A percentile compares a stretch with the other conserved stretches of the same genome.
Evolutionary conservation across 2,797 vertebrate species (phyloP).

Genomic region (Alosa sapidissima): DNA sequence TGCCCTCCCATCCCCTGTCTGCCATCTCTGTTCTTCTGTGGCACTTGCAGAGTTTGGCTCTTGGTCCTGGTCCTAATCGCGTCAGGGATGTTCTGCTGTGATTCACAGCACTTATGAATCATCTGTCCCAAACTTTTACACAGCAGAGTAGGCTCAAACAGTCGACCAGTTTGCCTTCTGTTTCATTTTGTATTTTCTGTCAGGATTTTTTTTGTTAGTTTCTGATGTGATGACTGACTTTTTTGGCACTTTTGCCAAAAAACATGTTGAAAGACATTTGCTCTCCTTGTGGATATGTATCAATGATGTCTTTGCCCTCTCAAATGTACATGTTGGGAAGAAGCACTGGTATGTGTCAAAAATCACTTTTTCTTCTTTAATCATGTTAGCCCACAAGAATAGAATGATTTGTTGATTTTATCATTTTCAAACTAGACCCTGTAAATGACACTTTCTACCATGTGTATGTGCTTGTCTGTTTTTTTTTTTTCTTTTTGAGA

Average conservation of each 20-base stretch:
- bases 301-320: background rate
- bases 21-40: background rate
- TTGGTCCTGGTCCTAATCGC: background rate
- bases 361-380: background rate
- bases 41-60: background rate
- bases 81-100: background rate
- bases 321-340: background rate
- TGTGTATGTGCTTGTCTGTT: background rate
- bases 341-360: background rate
- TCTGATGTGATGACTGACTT: background rate
- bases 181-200: background rate
- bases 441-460: background rate
- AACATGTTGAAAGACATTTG: background rate
- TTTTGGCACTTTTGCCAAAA: background rate
- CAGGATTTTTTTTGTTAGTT: background rate
- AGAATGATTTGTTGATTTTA: background rate
- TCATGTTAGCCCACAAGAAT: background rate
- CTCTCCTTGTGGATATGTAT: background rate
- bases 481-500: background rate
- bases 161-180: slow-evolving; percentile 21
- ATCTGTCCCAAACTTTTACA: background rate
- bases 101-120: background rate
- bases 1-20: background rate
- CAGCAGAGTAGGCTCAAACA: slow-evolving; percentile 7
- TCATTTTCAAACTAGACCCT: too few species aligned